Evolutionary conservation across 2,113 vertebrate genomes (phyloP), one percentile per base, ranked within the genome.

Genomic region (Passer domesticus): DNA sequence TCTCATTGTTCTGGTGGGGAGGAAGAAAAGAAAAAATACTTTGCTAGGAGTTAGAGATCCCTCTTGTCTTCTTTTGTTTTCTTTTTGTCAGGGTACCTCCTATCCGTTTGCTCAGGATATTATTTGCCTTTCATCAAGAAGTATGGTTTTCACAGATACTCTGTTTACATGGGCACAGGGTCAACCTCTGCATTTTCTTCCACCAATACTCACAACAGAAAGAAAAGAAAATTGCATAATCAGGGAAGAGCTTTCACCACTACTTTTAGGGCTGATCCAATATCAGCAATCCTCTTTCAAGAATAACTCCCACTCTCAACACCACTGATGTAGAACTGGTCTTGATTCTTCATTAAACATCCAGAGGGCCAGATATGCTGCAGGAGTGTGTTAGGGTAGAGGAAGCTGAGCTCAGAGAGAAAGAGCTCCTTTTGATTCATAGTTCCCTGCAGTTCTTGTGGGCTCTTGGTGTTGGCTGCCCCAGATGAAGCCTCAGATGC

Each of bases 201-300:
- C 62, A 90, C 56, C 86, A 68, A 8, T 73, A 47, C 67, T 94
- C 75, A 69, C 59, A 94, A 85, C 18, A 95, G 89, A 92, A 78
- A 85, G 46, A 87, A 82, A 87, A 74, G 58, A 93, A 90, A 81
- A 93, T 83, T 77, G 90, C 60, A 47, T 35, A 94, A 82, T 72
- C 93, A 80, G 55, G 83, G 64, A 87, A 77, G 31, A 89, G 58
- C 43, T 94, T 93, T 95, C 86, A 84, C 52, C 70, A 44, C 77
- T 63, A 8, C 79, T 87, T 91, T 85, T 70, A 85, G 59, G 62
- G 35, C 30, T 87, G 70, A 74, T 92, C 94, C 92, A 94, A 87
- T 62, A 90, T 95, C 94, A 96, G 93, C 89, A 93, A 80, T 83
- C 77, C 31, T 83, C 70, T 96, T 93, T 96, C 90, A 95, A 95